Base-by-base conservation (phyloP, 2,888 invertebrate species). In the Lamellibrachia satsuma region DNA sequence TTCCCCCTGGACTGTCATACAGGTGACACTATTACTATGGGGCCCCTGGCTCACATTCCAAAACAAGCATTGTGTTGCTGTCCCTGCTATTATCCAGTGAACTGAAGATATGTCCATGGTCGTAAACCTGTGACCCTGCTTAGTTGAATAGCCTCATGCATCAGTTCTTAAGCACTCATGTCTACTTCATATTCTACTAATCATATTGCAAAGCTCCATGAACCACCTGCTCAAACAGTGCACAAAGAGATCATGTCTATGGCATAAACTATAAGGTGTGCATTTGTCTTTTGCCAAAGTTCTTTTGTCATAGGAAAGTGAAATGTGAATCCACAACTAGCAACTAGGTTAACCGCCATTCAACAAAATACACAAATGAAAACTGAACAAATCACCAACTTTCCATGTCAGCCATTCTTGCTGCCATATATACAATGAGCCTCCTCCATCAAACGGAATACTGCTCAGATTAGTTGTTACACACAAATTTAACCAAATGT, bases 81-180 rank as follows among this genome's bases (percentile, higher is more conserved):
- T 60, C 15, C 15, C 22, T 75, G 75, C n/a, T 15, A 75, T 75
- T n/a, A 75, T 75, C 75, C 75, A 75, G 15, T 22, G n/a, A n/a
- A 75, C 75, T 75, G 75, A 15, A 11, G 22, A 75, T 11, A 75
- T 22, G 75, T 11, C 75, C 15, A 15, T 75, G 75, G 75, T 75
- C 75, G n/a, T 75, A 75, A 75, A 75, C n/a, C 15, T 75, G 60
- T 60, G 75, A 22, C 75, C 22, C 75, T 75, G 75, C 75, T 75
- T 75, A 75, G 75, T 75, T 75, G 75, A 75, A 75, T 75, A 75
- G 75, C 75, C 75, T 75, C 75, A 22, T 75, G 75, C n/a, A n/a
- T 75, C 75, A 75, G 75, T 75, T 75, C 22, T 15, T 75, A 75
- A 75, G 75, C n/a, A 75, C 75, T 75, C 75, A 0, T 75, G 75